Evolutionary conservation across 2,113 vertebrate species (phyloP).

Genomic region (Gallinago media): DNA sequence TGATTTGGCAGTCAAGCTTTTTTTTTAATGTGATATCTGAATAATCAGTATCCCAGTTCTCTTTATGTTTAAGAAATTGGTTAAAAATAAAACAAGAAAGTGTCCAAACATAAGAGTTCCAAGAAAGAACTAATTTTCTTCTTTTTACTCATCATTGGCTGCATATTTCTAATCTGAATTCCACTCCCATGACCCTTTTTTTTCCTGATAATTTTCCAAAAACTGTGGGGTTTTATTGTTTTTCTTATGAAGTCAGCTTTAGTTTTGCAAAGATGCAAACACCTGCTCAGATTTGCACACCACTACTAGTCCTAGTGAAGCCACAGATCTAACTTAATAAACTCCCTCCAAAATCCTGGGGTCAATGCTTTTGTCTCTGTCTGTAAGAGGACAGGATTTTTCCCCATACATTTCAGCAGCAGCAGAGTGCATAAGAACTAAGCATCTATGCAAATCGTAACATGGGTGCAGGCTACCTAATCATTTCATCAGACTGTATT

Average conservation of each 20-base stretch:
- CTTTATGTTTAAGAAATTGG: neutral
- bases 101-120: neutral
- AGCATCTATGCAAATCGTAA: neutral
- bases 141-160: neutral
- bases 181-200: fast-evolving
- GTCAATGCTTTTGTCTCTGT: neutral
- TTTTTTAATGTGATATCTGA: neutral
- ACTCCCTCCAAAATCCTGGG: neutral
- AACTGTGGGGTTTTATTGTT: neutral
- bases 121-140: neutral
- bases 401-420: neutral
- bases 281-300: neutral
- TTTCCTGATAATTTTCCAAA: neutral
- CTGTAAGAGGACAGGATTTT: neutral
- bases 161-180: neutral
- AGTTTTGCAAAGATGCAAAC: neutral
- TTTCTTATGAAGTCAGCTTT: neutral
- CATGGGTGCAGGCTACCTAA: neutral
- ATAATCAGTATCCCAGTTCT: neutral
- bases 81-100: neutral
- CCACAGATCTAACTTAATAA: neutral
- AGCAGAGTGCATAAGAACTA: neutral
- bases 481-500: neutral
- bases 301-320: neutral
- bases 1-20: neutral